Evolutionary conservation across 2,797 vertebrate species (phyloP), one percentile per base, ranked within the genome.

Genomic region (Sebastes alutus): DNA sequence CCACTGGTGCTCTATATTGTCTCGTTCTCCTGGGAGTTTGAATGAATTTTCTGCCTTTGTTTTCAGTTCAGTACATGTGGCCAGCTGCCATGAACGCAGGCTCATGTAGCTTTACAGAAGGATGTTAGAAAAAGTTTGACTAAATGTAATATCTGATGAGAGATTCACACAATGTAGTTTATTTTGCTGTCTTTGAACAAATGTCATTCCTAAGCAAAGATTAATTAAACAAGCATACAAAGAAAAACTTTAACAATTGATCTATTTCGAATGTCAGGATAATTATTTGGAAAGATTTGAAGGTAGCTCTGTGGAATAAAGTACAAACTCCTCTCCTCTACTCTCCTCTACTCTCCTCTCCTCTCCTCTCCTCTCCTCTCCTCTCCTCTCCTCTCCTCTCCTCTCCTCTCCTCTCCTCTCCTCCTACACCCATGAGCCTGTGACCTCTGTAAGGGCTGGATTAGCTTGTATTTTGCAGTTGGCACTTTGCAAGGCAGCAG

Each of bases 41-140:
- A 6, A 58, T 78, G 23, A 33, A 56, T 77, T 80, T 63, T 69
- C 42, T 52, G 72, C 16, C 52, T 70, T 73, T 72, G 38, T 75
- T 29, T 35, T 74, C 32, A 11, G 14, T 70, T 80, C 60, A 75
- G 29, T 46, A 27, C 12, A 25, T 72, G 66, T 72, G 58, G 56
- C 27, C 46, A 23, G 5, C 60, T 62, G 42, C 69, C 33, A 42
- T 18, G 2, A 70, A 60, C 23, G 8, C 23, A 61, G 29, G 10
- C 32, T 25, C 14, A 11, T 59, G 42, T 25, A 63, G 23, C n/a
- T 67, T 62, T 42, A 32, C 29, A 61, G 35, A 49, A 29, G n/a
- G 27, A 22, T 38, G 35, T n/a, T 25, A 30, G 6, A 32, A 35
- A 32, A 77, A 7, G 4, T 61, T 18, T 55, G 20, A 72, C 4